Conservation (phyloP, 2,797 vertebrate genomes). For the Paratrypauchen microcephalus region DNA sequence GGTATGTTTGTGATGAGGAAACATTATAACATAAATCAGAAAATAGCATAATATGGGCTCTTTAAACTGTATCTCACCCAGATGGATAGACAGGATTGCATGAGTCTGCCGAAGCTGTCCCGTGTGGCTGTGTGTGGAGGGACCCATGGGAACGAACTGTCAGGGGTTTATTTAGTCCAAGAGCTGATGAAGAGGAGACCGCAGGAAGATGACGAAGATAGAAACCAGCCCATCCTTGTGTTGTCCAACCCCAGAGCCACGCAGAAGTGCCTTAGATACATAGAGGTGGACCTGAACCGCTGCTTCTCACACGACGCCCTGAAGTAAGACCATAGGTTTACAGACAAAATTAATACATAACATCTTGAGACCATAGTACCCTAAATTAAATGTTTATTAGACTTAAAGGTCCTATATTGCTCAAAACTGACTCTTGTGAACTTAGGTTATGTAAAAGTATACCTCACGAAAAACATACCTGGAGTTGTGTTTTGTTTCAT, state of each 20-base stretch:
- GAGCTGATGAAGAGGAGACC: slow-evolving; percentile 63
- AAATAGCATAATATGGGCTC: too few relatives aligned
- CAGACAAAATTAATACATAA: not conserved
- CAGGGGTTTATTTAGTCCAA: slow-evolving; percentile 78
- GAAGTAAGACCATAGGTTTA: slow-evolving; percentile 49
- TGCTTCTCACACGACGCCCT: slow-evolving; percentile 74
- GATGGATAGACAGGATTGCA: slow-evolving; percentile 57
- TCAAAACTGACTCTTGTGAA: too few relatives aligned
- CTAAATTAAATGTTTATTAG: not conserved
- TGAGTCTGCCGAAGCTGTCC: slow-evolving; percentile 64
- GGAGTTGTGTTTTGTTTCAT: too few relatives aligned
- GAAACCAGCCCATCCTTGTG: slow-evolving; percentile 46
- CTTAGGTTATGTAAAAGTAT: too few relatives aligned
- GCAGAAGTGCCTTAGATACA: slow-evolving; percentile 73
- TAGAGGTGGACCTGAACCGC: slow-evolving; percentile 81
- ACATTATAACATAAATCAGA: too few relatives aligned
- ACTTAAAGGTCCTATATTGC: not conserved
- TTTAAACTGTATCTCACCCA: not conserved
- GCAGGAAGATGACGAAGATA: slow-evolving; percentile 28
- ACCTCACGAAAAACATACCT: too few relatives aligned
- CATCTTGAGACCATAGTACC: not conserved
- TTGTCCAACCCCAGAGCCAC: slow-evolving; percentile 79
- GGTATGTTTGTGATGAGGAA: too few relatives aligned
- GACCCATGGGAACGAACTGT: slow-evolving; percentile 87
- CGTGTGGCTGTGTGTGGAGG: slow-evolving; percentile 82